phyloP scores from a whole-genome alignment of 2,113 vertebrate species.

The Galbula dea region DNA sequence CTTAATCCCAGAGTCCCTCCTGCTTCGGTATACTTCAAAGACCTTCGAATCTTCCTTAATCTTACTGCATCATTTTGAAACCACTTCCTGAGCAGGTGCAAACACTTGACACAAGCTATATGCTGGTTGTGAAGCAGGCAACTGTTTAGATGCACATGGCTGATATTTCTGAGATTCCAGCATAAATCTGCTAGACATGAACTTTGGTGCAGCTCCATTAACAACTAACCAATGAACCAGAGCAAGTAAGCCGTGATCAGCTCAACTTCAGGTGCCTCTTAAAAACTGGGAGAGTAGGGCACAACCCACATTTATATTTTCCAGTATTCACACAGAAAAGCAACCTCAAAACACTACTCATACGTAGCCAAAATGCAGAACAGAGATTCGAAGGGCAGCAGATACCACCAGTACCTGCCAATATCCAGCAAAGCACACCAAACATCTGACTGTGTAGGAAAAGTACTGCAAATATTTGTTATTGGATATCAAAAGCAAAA shows the following conservation, averaged over 20 bases:
- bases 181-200: not conserved
- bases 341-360: not conserved
- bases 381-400: not conserved
- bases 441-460: not conserved
- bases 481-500: not conserved
- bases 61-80: not conserved
- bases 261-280: not conserved
- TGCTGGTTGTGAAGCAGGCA: not conserved
- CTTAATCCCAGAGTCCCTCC: not conserved
- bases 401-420: not conserved
- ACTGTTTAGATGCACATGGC: not conserved
- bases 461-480: not conserved
- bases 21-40: not conserved
- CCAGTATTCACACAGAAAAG: not conserved
- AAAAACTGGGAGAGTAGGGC: not conserved
- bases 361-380: not conserved
- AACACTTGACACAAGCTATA: not conserved
- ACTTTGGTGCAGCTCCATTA: not conserved
- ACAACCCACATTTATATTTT: not conserved
- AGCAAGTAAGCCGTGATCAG: not conserved
- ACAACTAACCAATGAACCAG: not conserved
- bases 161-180: not conserved
- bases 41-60: not conserved
- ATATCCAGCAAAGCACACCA: not conserved
- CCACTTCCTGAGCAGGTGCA: not conserved